These are phyloP conservation scores for Propithecus deckenii DNA, from an alignment of 2,797 vertebrate species.

Conservation along the genomic window DNA sequence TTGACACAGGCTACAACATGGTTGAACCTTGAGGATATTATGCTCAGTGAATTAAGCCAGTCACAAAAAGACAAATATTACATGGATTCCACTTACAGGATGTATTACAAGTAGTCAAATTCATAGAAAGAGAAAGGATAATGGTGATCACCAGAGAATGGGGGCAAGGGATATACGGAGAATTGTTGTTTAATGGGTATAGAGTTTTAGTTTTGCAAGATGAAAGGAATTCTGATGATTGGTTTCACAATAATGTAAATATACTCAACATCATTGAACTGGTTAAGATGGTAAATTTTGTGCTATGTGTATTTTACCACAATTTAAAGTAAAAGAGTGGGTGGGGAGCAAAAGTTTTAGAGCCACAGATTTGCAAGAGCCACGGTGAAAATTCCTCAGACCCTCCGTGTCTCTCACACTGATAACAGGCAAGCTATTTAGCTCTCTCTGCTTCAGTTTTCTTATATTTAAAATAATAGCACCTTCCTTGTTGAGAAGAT, in stretches of 20 bases:
- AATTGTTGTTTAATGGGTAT: neutral
- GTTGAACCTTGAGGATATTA: neutral
- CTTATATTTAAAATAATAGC: neutral
- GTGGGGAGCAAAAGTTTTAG: neutral
- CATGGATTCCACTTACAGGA: neutral
- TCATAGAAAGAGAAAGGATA: neutral
- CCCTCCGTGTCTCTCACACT: neutral
- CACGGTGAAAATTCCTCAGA: neutral
- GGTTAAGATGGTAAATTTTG: neutral
- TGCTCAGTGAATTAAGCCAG: neutral
- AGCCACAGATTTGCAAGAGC: neutral
- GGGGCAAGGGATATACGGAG: neutral
- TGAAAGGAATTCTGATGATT: neutral
- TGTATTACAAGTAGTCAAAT: neutral
- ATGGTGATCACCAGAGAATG: neutral
- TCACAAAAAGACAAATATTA: neutral
- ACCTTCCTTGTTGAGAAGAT: neutral
- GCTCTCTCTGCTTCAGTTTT: neutral
- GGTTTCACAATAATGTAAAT: neutral
- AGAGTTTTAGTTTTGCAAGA: neutral
- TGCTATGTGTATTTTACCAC: neutral
- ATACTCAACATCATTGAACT: neutral
- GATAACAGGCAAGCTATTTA: neutral
- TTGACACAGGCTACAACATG: neutral
- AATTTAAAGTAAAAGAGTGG: neutral